These are phyloP conservation scores for Ophion ventricosus DNA, from an alignment of 2,888 invertebrate genomes.

Conservation along the genomic window DNA sequence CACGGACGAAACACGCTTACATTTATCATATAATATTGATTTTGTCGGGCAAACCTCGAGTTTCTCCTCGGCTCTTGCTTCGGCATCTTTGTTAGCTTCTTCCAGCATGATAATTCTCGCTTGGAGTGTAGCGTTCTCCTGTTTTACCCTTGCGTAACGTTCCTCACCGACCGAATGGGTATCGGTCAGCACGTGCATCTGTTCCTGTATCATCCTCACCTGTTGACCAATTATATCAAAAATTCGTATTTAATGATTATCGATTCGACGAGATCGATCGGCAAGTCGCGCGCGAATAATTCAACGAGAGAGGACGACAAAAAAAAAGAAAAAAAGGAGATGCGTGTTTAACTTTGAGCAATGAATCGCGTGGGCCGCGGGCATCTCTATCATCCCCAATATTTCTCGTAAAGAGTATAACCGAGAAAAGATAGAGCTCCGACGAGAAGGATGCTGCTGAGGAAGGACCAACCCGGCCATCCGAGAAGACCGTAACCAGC, in stretches of 20 bases:
- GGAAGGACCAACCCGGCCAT: constrained; percentile 75
- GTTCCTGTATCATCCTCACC: constrained; percentile 96
- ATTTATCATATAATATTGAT: too few relatives aligned
- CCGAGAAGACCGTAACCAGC: constrained; percentile 58
- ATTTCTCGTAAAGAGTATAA: constrained; percentile 65
- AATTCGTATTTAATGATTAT: not conserved
- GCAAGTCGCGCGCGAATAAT: too few relatives aligned
- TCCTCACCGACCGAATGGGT: constrained; percentile 94
- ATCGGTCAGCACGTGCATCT: constrained; percentile 94
- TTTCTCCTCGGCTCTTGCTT: constrained; percentile 84
- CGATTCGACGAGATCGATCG: not conserved
- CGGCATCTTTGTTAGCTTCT: constrained; percentile 85
- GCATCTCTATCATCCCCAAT: constrained; percentile 21
- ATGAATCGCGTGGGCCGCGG: not conserved
- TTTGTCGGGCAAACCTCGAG: constrained; percentile 81
- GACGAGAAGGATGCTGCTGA: constrained; percentile 73
- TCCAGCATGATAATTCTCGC: constrained; percentile 96
- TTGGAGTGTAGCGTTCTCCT: constrained; percentile 96
- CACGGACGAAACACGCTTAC: not conserved
- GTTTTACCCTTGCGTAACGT: constrained; percentile 94
- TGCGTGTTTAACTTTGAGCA: constrained; percentile 13
- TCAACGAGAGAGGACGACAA: too few relatives aligned
- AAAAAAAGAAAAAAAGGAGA: too few relatives aligned
- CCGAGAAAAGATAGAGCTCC: constrained; percentile 69
- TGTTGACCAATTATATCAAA: constrained; percentile 81